These are phyloP conservation scores for Caloenas nicobarica DNA, from an alignment of 2,113 vertebrate genomes.

Conservation along the genomic window DNA sequence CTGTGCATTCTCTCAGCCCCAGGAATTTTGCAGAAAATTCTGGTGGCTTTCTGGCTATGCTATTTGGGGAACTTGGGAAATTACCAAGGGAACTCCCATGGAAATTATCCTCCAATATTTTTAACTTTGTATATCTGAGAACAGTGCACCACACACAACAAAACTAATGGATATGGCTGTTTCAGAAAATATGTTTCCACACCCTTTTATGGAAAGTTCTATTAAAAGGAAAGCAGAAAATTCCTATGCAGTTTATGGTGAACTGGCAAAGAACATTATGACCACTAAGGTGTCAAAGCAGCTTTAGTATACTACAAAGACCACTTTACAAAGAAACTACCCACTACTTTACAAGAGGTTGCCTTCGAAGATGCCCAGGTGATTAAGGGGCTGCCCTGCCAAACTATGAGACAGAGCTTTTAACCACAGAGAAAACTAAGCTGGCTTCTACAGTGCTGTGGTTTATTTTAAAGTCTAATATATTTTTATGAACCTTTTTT, in stretches of 20 bases:
- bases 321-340: neutral
- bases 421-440: neutral
- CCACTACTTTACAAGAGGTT: neutral
- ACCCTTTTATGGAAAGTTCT: neutral
- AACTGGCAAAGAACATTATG: neutral
- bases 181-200: neutral
- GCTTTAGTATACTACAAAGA: neutral
- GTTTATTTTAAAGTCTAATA: neutral
- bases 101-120: neutral
- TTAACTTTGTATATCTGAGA: neutral
- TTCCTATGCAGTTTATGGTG: neutral
- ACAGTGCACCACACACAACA: neutral
- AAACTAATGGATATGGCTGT: neutral
- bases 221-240: neutral
- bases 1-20: neutral
- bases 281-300: neutral
- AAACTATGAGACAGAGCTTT: neutral
- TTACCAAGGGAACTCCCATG: neutral
- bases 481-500: neutral
- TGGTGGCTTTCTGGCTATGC: neutral
- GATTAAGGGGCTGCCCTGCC: neutral
- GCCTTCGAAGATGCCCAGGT: neutral
- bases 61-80: slow-evolving; percentile 24
- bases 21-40: slow-evolving; percentile 20
- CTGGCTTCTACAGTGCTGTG: neutral